Evolutionary conservation across 2,888 invertebrate species (phyloP), one percentile per base, ranked within the genome.

Genomic region (Coleophora deauratella): DNA sequence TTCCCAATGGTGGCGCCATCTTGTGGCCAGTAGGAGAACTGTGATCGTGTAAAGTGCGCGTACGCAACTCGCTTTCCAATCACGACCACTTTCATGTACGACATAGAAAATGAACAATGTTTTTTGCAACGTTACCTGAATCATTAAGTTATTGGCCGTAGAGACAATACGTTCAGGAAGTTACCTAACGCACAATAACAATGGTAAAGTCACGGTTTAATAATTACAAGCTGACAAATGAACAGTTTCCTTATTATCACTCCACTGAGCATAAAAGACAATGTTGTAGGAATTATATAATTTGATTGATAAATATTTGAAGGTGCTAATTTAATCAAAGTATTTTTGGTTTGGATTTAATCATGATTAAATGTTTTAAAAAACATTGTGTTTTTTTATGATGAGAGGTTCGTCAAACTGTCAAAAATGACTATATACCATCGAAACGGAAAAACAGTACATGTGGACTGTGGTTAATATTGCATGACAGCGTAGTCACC

Each of bases 161-260:
- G 59, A 71, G 68, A 71, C 69, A 72, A 66, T 61, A 61, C 60
- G 54, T 71, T 52, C 50, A 76, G 81, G 81, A 82, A 82, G 74
- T 72, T 62, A 52, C 60, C 57, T 52, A 52, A 61, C 57, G 52
- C 54, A 51, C 52, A 66, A 66, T 70, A 73, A 80, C 81, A 80
- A 81, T 74, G 66, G 72, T 57, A 57, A 44, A 57, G 78, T 72
- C 67, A 78, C 74, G 77, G 64, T 73, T 70, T 67, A 61, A 60
- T 67, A 71, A 72, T 64, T 71, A 74, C 71, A 63, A 65, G 62
- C 49, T 67, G 59, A 72, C 69, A 68, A 75, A 72, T 65, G 64
- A 68, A 57, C 57, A 57, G 71, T 76, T 81, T 81, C 75, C 78
- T 78, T 71, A 71, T 72, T 76, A 71, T 60, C 52, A 62, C 56